Percentiles rank a stretch among this genome's conserved stretches.
These are phyloP conservation scores for Grantiella picta DNA, from an alignment of 2,113 vertebrate genomes.

Conservation along the genomic window DNA sequence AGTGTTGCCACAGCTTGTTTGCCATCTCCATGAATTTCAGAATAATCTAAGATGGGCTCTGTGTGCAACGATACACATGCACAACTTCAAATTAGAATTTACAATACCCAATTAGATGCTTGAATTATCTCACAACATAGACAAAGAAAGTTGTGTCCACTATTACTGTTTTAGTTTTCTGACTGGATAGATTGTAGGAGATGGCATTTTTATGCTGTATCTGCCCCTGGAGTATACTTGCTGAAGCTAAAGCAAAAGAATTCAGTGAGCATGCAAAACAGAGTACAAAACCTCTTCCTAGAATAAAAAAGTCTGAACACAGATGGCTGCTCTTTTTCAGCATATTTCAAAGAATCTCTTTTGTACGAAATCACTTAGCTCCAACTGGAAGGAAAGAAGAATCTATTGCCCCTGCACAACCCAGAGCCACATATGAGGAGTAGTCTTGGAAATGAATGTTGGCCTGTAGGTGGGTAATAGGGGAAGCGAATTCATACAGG, in stretches of 20 bases:
- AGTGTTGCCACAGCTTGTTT: background rate
- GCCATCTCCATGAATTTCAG: background rate
- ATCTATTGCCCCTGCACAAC: background rate
- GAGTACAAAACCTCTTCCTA: background rate
- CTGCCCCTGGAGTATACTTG: background rate
- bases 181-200: background rate
- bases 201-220: background rate
- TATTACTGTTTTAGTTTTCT: background rate
- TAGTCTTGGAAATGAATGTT: background rate
- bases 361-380: background rate
- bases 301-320: background rate
- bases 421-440: background rate
- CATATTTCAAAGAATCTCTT: background rate
- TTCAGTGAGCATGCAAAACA: background rate
- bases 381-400: slow-evolving; percentile 1
- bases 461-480: background rate
- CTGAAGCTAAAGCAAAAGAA: background rate
- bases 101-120: background rate
- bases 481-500: background rate
- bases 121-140: background rate
- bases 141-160: background rate
- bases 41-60: background rate
- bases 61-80: background rate
- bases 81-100: background rate
- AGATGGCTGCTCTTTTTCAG: background rate